Evolutionary conservation across 2,797 vertebrate species (phyloP).

Genomic region (Enteromius thamalakanensis): DNA sequence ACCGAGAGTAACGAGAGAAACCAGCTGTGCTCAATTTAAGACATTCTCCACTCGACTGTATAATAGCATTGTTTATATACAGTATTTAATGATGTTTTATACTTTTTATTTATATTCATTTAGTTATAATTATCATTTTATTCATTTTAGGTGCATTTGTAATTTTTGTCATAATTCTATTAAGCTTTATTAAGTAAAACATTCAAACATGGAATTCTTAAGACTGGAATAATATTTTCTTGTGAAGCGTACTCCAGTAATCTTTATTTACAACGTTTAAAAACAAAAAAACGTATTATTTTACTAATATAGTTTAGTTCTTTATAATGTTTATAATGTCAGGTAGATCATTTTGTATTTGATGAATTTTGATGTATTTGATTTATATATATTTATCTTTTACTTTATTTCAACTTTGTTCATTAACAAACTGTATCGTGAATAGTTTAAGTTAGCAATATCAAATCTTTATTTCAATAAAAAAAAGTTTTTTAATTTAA

Average conservation of each 20-base stretch:
- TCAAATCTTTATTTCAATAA: not conserved
- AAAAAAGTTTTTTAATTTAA: not conserved
- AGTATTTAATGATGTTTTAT: not conserved
- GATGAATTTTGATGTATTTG: not conserved
- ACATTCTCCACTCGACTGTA: no score
- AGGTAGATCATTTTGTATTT: not conserved
- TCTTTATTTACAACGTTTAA: no score
- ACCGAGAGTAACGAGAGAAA: no score
- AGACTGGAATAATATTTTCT: no score
- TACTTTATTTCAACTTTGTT: not conserved
- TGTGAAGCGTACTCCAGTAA: no score
- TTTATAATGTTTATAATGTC: no score
- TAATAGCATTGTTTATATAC: not conserved
- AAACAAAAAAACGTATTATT: not conserved
- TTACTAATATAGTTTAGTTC: not conserved
- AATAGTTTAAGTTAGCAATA: not conserved
- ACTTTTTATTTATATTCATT: not conserved
- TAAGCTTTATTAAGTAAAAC: no score
- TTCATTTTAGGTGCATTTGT: not conserved
- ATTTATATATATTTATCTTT: not conserved
- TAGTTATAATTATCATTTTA: no score
- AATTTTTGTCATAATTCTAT: not conserved
- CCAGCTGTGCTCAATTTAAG: no score
- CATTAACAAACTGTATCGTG: not conserved
- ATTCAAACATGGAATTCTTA: no score